Conservation (phyloP, 2,113 vertebrate species). For the Phalacrocorax carbo region DNA sequence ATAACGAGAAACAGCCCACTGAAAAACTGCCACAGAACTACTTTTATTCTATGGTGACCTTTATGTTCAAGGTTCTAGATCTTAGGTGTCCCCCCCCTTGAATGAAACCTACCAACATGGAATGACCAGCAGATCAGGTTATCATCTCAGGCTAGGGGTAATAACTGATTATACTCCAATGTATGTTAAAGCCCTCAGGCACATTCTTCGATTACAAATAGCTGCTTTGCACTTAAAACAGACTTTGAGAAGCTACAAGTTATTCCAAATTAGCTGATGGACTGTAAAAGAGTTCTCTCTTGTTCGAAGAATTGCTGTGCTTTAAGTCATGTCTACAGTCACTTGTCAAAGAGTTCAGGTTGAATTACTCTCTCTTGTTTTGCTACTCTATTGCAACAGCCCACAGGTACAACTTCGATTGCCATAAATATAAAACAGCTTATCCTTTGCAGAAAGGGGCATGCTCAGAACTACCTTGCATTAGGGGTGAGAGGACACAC, state of each 20-base stretch:
- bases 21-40: not conserved
- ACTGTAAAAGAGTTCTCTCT: not conserved
- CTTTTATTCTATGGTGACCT: not conserved
- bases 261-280: not conserved
- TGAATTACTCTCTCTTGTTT: not conserved
- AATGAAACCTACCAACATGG: not conserved
- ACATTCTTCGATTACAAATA: not conserved
- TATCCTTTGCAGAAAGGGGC: not conserved
- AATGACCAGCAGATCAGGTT: not conserved
- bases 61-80: not conserved
- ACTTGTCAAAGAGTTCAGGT: not conserved
- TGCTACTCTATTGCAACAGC: not conserved
- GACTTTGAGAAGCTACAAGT: not conserved
- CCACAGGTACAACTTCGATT: fast-evolving
- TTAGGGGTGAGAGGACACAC: not conserved
- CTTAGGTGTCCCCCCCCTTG: not conserved
- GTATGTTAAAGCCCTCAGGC: not conserved
- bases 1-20: not conserved
- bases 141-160: not conserved
- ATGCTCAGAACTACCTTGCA: not conserved
- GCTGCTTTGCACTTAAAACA: not conserved
- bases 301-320: not conserved
- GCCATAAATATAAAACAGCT: not conserved
- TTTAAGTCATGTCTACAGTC: not conserved
- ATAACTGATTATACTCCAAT: not conserved